Percentiles rank a stretch among this genome's conserved stretches.
These are phyloP conservation scores for Cassiopea andromeda DNA, from an alignment of 30 jellyfish, hydroid and myxozoan species.

Conservation along the genomic window DNA sequence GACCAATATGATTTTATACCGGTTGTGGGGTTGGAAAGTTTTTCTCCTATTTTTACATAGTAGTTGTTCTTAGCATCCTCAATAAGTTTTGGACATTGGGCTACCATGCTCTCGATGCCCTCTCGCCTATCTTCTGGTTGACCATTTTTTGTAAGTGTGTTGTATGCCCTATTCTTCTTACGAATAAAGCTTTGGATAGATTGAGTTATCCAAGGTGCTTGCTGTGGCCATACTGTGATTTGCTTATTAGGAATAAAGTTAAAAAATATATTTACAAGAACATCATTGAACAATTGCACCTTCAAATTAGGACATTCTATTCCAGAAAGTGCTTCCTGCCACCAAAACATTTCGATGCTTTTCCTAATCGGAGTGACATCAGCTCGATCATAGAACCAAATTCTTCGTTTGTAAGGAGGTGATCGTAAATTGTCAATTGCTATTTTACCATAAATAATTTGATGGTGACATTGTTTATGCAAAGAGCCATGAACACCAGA, in stretches of 20 bases:
- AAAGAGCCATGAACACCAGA: slow-evolving; percentile 30
- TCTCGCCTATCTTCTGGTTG: slow-evolving; percentile 26
- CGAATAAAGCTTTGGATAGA: slow-evolving; percentile 34
- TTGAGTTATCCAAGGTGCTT: slow-evolving; percentile 56
- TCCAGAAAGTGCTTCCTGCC: slow-evolving; percentile 14
- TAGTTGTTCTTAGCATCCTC: slow-evolving; percentile 28
- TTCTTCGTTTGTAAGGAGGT: neutral
- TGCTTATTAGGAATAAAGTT: slow-evolving; percentile 45
- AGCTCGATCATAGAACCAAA: slow-evolving; percentile 40
- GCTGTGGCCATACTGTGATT: slow-evolving; percentile 20
- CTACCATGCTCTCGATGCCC: slow-evolving; percentile 16
- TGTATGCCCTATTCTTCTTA: slow-evolving; percentile 41
- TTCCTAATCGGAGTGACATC: slow-evolving; percentile 8
- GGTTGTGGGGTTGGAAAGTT: slow-evolving; percentile 23
- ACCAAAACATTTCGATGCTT: slow-evolving; percentile 25
- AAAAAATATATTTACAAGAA: slow-evolving; percentile 4
- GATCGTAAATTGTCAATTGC: neutral
- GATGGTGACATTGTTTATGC: slow-evolving; percentile 7
- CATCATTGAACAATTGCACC: slow-evolving; percentile 14
- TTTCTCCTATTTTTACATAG: slow-evolving; percentile 19
- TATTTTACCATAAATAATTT: slow-evolving; percentile 6
- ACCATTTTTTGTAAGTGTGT: slow-evolving; percentile 30
- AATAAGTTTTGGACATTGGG: slow-evolving; percentile 6
- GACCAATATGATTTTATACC: slow-evolving; percentile 65
- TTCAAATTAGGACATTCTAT: slow-evolving; percentile 7